Base-by-base conservation (phyloP, 2,888 invertebrate genomes). In the Acrobasis suavella region DNA sequence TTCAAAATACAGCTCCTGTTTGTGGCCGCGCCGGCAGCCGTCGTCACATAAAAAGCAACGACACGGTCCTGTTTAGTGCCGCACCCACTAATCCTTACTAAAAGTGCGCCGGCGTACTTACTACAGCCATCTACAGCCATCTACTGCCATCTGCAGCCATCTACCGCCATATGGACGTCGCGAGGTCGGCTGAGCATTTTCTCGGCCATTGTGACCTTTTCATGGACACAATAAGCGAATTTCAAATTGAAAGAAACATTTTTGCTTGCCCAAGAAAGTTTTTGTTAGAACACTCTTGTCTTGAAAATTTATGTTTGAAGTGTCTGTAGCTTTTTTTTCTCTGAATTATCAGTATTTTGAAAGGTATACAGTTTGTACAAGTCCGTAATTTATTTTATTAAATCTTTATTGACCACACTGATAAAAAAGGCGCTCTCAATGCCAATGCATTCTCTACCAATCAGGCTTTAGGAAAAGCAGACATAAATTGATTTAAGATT, bases 41-140 rank as follows among this genome's bases (percentile, higher is more conserved):
- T 51, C 22, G 12, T 51, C 51, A 14, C 51, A 51, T 51, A 51
- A 51, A 51, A 51, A 51, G 12, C 51, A 51, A 51, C 51, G 51
- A 22, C 51, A 50, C 15, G 6, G 51, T 9, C 17, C 51, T 51
- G 51, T 51, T 51, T 51, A 51, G 51, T 51, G 51, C n/a, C 15
- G 50, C 46, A 17, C 22, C 17, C 51, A 22, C 51, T 51, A 51
- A 51, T 51, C 51, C 22, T 17, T 51, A 51, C 22, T 17, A 51
- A 51, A 51, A 17, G 17, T 46, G n/a, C 51, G 22, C 10, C 12
- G 51, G 14, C 14, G 46, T 9, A 12, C 46, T 12, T n/a, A 12
- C 46, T 46, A n/a, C 46, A 2, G 46, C 22, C 22, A 17, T 22
- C 15, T 15, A 15, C 50, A 6, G 15, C 50, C 50, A 50, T 50